These are phyloP conservation scores for Ceyx margarethae DNA, from an alignment of 2,113 vertebrate species.

Conservation along the genomic window DNA sequence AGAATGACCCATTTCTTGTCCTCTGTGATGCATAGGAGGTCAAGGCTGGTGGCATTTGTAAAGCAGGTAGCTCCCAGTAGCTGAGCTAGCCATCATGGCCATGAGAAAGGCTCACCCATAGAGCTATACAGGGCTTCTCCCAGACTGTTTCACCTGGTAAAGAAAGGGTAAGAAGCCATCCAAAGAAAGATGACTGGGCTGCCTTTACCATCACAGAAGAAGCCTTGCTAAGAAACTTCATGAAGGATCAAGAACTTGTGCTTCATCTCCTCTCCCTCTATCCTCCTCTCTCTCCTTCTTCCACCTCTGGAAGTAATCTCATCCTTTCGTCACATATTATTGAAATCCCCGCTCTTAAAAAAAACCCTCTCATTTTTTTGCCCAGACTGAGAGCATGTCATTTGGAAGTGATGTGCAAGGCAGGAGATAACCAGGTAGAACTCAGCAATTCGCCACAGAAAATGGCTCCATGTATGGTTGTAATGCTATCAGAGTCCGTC, in stretches of 20 bases:
- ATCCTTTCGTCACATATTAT: constrained; percentile 85
- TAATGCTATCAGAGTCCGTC: constrained; percentile 82
- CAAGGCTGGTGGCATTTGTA: background rate
- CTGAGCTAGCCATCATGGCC: background rate
- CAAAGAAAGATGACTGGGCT: background rate
- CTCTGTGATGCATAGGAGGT: rapidly evolving
- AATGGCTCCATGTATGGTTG: constrained; percentile 83
- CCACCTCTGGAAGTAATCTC: constrained; percentile 84
- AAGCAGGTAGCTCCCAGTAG: background rate
- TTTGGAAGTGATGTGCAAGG: constrained; percentile 86
- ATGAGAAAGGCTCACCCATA: rapidly evolving
- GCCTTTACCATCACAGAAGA: constrained; percentile 30
- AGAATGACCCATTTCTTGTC: background rate
- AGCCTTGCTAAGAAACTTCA: constrained; percentile 49
- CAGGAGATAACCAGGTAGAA: constrained; percentile 87
- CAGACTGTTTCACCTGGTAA: background rate
- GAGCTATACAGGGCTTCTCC: background rate
- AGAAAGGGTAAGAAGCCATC: background rate
- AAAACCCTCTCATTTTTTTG: constrained; percentile 82
- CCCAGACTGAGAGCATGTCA: constrained; percentile 85
- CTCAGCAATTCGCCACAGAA: constrained; percentile 85
- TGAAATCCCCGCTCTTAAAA: constrained; percentile 83
- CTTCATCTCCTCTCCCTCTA: constrained; percentile 71
- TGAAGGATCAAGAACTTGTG: constrained; percentile 66
- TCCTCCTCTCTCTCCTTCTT: constrained; percentile 67